Evolutionary conservation across 2,888 invertebrate species (phyloP), one percentile per base, ranked within the genome.

Genomic region (Leucophenga maculata): DNA sequence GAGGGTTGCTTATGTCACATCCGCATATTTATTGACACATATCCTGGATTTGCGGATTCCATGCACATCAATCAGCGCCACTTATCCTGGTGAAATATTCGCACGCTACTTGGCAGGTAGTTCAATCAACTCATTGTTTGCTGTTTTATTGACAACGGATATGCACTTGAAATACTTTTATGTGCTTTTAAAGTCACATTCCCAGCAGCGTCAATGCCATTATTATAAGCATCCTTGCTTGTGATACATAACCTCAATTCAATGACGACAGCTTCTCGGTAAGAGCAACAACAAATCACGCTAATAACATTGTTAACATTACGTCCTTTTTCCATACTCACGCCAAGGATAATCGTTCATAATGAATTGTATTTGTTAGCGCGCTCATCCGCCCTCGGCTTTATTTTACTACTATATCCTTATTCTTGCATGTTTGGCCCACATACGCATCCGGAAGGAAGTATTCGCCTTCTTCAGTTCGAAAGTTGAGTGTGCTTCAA

Each of bases 101-200:
- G 78, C 48, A 54, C 60, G 32, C 54, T 67, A 50, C 50, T 50
- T n/a, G 18, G 50, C 18, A 48, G 26, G 50, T 26, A 48, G 39
- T 20, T 18, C 50, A 44, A 26, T 6, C 14, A 57, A 72, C 26
- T 26, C 26, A 26, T 26, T 26, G 26, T 26, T 26, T 26, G 64
- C 60, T 54, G 65, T 69, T 57, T 78, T 79, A 80, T 83, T 83
- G 83, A 81, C 80, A 80, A 75, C 78, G 80, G 80, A 80, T 77
- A 75, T 77, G 72, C 26, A 64, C 62, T 64, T 64, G 74, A 73
- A 65, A 69, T 60, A 67, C 62, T 72, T 64, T 60, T 65, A 72
- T 83, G 83, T 82, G 83, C 83, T 80, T 78, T 79, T 72, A 71
- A 75, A 80, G 80, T 80, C 80, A 83, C 31, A 83, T 80, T 80